Evolutionary conservation across 2,797 vertebrate species (phyloP), one percentile per base, ranked within the genome.

Genomic region (Sarcophilus harrisii): DNA sequence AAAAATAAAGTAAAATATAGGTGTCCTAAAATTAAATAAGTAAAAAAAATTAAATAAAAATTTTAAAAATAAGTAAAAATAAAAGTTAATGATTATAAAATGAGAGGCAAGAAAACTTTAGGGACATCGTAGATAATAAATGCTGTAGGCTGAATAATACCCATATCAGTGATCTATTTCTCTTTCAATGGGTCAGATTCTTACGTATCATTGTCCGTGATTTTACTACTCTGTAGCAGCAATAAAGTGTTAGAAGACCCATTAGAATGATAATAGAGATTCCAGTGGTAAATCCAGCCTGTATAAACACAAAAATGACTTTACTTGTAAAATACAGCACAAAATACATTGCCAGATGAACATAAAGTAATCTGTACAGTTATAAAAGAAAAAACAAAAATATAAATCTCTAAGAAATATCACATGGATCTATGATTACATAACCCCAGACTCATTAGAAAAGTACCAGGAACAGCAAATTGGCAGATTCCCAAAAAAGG

Each of bases 221-320:
- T 97, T 99, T 99, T 96, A 99, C 99, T 89, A 99, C 99, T 95
- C 99, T 98, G 98, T 99, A 99, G 98, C 99, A 99, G 97, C 99
- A 99, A 98, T 99, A 99, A 92, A 99, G 99, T 92, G 99, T 99
- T 97, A 99, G 98, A 96, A 99, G 96, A 58, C 99, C 99, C 98
- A 99, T 99, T 92, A 99, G 96, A 95, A 99, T 91, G 94, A 99
- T 98, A 93, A 99, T 98, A 98, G 99, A 97, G 96, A 99, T 98
- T 95, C 99, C 99, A 90, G 99, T 98, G 29, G 99, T 99, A 98
- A 99, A 99, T 81, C 99, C 99, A 95, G 99, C 99, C 99, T 99
- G 96, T 97, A 98, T 95, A 95, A 94, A 96, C 94, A 93, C 95
- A 97, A 96, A 97, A 92, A 87, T 27, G 92, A 0, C 89, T 16